These are phyloP conservation scores for Pogonocichla stellata DNA, from an alignment of 2,113 vertebrate species.

Conservation along the genomic window DNA sequence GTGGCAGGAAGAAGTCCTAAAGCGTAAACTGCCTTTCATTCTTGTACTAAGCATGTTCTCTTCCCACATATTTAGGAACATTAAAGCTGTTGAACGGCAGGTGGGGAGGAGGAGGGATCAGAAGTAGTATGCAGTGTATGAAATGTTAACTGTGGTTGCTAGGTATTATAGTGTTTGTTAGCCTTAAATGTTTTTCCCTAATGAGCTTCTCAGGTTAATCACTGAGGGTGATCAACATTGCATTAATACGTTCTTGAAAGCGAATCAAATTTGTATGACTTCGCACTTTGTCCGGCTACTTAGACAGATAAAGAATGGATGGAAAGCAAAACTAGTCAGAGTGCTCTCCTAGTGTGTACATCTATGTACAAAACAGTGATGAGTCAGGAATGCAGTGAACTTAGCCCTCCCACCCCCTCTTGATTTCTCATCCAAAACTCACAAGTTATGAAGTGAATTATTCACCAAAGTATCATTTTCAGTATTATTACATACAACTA, in stretches of 20 bases:
- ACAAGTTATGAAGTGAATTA: not conserved
- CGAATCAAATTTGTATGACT: not conserved
- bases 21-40: not conserved
- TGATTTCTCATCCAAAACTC: not conserved
- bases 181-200: not conserved
- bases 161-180: not conserved
- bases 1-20: constrained; percentile 2
- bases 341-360: not conserved
- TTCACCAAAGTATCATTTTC: not conserved
- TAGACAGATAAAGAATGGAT: not conserved
- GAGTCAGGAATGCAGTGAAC: not conserved
- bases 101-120: not conserved
- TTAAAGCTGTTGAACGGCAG: not conserved
- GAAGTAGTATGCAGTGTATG: not conserved
- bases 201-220: not conserved
- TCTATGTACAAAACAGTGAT: not conserved
- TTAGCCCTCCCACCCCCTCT: not conserved
- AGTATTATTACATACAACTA: not conserved
- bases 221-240: not conserved
- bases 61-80: not conserved
- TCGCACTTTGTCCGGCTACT: not conserved
- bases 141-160: not conserved
- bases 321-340: not conserved
- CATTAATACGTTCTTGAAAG: not conserved
- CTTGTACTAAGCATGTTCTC: not conserved